phyloP scores from a whole-genome alignment of 2,888 invertebrate species.

The Mimachlamys varia region DNA sequence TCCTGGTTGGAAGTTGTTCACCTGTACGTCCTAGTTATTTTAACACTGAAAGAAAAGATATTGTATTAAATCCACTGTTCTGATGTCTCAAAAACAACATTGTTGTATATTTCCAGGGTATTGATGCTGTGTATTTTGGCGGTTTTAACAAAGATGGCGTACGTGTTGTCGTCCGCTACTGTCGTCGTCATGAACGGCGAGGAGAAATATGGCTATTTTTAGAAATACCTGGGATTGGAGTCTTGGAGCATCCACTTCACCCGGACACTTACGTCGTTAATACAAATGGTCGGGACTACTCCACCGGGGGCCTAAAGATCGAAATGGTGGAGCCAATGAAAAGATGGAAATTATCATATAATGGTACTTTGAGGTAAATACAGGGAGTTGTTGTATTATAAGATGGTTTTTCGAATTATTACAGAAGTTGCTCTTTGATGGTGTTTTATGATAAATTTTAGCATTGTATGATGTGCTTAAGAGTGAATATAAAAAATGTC shows the following conservation, averaged over 20 bases:
- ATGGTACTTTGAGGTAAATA: conserved; percentile 86
- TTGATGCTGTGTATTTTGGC: conserved; percentile 82
- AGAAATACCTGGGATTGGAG: conserved; percentile 79
- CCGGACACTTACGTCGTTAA: conserved; percentile 83
- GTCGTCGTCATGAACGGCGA: conserved; percentile 83
- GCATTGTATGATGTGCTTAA: too few species aligned
- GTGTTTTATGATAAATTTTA: too few species aligned
- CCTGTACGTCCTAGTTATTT: too few species aligned
- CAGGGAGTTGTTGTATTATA: not conserved
- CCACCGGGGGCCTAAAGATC: conserved; percentile 83
- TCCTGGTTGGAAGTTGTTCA: too few species aligned
- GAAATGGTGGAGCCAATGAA: conserved; percentile 85
- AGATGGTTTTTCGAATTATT: too few species aligned
- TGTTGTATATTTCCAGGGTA: conserved; percentile 75
- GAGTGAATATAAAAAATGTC: too few species aligned
- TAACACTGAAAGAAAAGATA: too few species aligned
- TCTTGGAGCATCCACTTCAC: conserved; percentile 83
- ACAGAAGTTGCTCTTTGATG: too few species aligned
- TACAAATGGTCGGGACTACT: conserved; percentile 69
- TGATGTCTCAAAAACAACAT: too few species aligned
- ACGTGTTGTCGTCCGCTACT: conserved; percentile 84
- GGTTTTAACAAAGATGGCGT: conserved; percentile 84
- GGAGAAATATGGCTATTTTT: conserved; percentile 85
- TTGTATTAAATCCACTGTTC: too few species aligned
- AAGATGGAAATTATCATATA: conserved; percentile 87